Percentiles rank a stretch among this genome's conserved stretches.
Conservation (phyloP, 1,140 invertebrate species). For the Epicauta chinensis region DNA sequence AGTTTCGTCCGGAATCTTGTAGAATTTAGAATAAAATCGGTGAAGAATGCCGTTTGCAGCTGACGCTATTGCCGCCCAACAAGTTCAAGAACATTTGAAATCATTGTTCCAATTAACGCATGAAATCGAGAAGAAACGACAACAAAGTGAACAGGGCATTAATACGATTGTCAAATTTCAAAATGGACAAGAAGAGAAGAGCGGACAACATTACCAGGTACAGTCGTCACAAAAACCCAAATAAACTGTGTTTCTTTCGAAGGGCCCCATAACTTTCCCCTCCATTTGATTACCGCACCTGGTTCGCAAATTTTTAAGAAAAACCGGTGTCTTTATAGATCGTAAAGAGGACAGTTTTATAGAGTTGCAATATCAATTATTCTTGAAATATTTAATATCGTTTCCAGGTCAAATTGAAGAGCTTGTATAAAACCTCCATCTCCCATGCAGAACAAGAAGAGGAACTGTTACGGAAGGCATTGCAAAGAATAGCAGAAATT, state of each 20-base stretch:
- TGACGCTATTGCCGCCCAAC: constrained; percentile 64
- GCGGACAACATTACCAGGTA: constrained; percentile 52
- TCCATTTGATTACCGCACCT: too few relatives aligned
- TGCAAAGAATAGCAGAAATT: constrained; percentile 88
- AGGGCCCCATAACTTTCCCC: too few relatives aligned
- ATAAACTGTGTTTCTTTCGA: constrained; percentile 35
- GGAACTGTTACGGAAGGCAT: constrained; percentile 69
- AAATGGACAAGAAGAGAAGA: constrained; percentile 65
- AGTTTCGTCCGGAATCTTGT: constrained; percentile 16
- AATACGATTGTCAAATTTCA: constrained; percentile 72
- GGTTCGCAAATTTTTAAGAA: too few relatives aligned
- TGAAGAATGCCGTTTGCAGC: constrained; percentile 64
- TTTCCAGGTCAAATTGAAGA: constrained; percentile 75
- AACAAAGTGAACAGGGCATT: constrained; percentile 70
- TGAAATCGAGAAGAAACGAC: constrained; percentile 73
- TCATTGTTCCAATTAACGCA: constrained; percentile 68
- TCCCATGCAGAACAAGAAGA: constrained; percentile 80
- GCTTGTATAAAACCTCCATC: constrained; percentile 72
- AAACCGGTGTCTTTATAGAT: too few relatives aligned
- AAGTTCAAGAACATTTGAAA: constrained; percentile 76
- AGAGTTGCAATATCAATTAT: too few relatives aligned
- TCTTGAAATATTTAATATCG: too few relatives aligned
- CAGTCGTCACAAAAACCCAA: not conserved
- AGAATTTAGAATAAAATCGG: not conserved
- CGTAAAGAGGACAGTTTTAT: too few relatives aligned